A percentile compares a stretch with the other conserved stretches of the same genome.
Evolutionary conservation across 2,113 vertebrate species (phyloP).

Genomic region (Smithornis capensis): DNA sequence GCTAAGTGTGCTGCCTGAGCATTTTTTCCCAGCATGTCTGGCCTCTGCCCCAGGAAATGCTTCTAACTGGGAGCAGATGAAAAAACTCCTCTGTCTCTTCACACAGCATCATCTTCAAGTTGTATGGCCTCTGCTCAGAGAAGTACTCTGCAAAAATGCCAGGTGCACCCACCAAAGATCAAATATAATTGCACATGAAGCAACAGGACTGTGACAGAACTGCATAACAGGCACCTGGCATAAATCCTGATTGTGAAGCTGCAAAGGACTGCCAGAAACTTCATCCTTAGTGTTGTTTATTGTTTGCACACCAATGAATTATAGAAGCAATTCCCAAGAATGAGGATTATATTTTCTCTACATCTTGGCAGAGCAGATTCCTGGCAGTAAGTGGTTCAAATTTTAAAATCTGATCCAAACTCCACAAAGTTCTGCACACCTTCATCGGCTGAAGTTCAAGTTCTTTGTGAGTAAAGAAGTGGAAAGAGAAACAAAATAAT

Average conservation of each 20-base stretch:
- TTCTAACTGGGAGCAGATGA: neutral
- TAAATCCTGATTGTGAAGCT: neutral
- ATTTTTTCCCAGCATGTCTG: neutral
- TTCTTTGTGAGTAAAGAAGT: neutral
- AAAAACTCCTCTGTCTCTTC: neutral
- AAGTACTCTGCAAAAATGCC: neutral
- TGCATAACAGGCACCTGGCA: neutral
- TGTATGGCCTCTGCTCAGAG: neutral
- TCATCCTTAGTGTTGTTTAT: neutral
- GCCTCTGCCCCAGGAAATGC: neutral
- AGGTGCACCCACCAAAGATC: neutral
- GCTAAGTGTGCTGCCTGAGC: neutral
- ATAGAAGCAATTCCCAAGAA: neutral
- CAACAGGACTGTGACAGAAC: neutral
- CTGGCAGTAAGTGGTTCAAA: neutral
- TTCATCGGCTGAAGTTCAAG: neutral
- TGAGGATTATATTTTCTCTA: neutral
- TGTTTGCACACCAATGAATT: neutral
- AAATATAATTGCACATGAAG: neutral
- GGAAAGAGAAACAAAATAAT: slow-evolving; percentile 16
- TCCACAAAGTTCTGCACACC: neutral
- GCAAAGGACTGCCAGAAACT: neutral
- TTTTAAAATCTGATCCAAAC: neutral
- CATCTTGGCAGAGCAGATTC: neutral
- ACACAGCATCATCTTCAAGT: neutral